Percentiles rank a stretch among this genome's conserved stretches.
phyloP scores from a whole-genome alignment of 2,888 invertebrate species.

The Gnatocerus cornutus region DNA sequence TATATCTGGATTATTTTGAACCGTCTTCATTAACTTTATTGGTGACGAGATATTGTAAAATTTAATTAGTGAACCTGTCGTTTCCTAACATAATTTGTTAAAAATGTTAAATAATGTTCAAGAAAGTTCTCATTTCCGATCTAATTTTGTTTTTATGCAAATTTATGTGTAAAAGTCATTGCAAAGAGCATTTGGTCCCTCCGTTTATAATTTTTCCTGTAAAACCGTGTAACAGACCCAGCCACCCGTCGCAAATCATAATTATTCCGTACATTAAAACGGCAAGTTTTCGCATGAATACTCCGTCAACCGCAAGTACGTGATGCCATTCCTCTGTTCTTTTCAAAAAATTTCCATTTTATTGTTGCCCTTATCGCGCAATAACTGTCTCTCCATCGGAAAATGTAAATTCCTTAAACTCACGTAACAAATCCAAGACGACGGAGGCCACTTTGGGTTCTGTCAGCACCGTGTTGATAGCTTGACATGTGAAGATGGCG shows the following conservation, averaged over 20 bases:
- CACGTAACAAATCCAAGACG: constrained; percentile 85
- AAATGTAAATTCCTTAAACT: constrained; percentile 68
- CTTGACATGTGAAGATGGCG: constrained; percentile 90
- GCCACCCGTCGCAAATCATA: constrained; percentile 4
- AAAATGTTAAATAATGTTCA: too few relatives aligned
- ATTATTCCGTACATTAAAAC: constrained; percentile 4
- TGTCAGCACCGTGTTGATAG: constrained; percentile 87
- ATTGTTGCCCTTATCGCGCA: background rate
- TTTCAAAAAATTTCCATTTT: constrained; percentile 4
- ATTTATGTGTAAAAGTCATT: too few relatives aligned
- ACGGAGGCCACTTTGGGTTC: constrained; percentile 85
- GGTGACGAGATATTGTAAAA: background rate
- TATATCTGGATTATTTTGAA: background rate
- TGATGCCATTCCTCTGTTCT: constrained; percentile 2
- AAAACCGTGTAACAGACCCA: background rate
- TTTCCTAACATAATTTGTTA: background rate
- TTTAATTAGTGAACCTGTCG: background rate
- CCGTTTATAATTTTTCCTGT: background rate
- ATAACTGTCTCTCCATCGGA: background rate
- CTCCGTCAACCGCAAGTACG: constrained; percentile 4
- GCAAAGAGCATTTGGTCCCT: background rate
- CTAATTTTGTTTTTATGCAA: too few relatives aligned
- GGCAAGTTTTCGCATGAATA: background rate
- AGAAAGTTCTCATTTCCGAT: too few relatives aligned
- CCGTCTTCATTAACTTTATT: background rate